Evolutionary conservation across 2,888 invertebrate species (phyloP).

Genomic region (Sclerodermus sp.): DNA sequence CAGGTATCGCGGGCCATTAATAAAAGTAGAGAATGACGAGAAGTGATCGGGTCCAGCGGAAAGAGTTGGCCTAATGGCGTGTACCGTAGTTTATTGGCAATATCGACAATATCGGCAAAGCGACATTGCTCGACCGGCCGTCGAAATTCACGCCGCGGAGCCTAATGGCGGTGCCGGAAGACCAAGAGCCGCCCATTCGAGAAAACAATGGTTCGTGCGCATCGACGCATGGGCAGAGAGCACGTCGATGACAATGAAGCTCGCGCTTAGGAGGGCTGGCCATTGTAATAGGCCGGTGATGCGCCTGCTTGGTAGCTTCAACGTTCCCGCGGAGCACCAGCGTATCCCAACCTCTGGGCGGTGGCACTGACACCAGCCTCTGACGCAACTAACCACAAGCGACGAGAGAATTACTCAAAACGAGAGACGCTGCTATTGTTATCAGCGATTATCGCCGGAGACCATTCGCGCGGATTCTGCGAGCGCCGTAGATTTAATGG

Average conservation of each 20-base stretch:
- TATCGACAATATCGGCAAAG: no score
- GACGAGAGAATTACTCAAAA: no score
- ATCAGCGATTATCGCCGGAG: slow-evolving; percentile 9
- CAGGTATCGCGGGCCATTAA: no score
- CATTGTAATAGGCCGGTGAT: slow-evolving; percentile 55
- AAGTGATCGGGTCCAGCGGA: no score
- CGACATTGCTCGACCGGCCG: background rate
- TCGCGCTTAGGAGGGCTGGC: slow-evolving; percentile 50
- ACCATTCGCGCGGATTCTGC: background rate
- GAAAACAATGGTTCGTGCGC: slow-evolving; percentile 53
- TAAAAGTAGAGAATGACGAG: no score
- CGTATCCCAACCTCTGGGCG: slow-evolving; percentile 37
- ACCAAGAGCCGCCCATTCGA: slow-evolving; percentile 45
- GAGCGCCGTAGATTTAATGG: background rate
- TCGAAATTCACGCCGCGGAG: background rate
- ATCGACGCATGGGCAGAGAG: slow-evolving; percentile 56
- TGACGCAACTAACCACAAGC: no score
- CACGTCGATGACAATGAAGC: slow-evolving; percentile 50
- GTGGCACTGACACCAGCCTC: no score
- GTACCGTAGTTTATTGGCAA: no score
- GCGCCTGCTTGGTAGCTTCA: slow-evolving; percentile 51
- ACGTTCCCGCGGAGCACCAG: slow-evolving; percentile 25
- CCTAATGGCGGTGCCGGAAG: slow-evolving; percentile 17
- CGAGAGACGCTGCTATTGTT: slow-evolving; percentile 17
- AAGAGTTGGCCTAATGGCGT: no score